A percentile compares a stretch with the other conserved stretches of the same genome.
Evolutionary conservation across 92 coral and sea anemone genomes (phyloP).

Genomic region (Porites divaricata): DNA sequence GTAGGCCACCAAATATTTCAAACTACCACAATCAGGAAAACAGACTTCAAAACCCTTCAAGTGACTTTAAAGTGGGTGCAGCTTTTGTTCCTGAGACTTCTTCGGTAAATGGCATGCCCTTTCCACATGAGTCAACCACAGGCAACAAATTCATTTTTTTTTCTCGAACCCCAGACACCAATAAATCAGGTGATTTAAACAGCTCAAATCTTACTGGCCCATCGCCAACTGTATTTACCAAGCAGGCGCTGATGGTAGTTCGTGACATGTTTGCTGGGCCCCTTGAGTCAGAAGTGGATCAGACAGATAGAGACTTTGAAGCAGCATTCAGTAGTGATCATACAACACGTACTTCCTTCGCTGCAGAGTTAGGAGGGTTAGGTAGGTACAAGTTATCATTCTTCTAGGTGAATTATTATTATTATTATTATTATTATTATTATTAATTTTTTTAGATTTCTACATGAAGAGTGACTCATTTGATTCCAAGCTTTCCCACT

Average conservation of each 20-base stretch:
- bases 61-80: background rate
- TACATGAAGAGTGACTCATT: too few species aligned
- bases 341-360: background rate
- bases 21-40: constrained; percentile 5
- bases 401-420: too few species aligned
- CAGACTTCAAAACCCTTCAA: background rate
- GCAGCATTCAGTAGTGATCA: constrained; percentile 77
- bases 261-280: constrained; percentile 91
- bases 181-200: constrained; percentile 50
- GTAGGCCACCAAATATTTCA: background rate
- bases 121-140: background rate
- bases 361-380: constrained; percentile 26
- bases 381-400: constrained; percentile 18
- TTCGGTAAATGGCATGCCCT: background rate
- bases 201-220: constrained; percentile 63
- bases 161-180: constrained; percentile 49
- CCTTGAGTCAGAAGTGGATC: constrained; percentile 59
- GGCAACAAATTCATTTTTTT: background rate
- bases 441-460: too few species aligned
- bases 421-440: too few species aligned
- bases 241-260: constrained; percentile 80
- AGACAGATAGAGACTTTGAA: constrained; percentile 79
- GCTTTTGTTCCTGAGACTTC: background rate
- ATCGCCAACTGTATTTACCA: constrained; percentile 85
- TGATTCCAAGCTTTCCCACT: too few species aligned